phyloP scores from a whole-genome alignment of 2,888 invertebrate genomes.

The Tetragonisca angustula region DNA sequence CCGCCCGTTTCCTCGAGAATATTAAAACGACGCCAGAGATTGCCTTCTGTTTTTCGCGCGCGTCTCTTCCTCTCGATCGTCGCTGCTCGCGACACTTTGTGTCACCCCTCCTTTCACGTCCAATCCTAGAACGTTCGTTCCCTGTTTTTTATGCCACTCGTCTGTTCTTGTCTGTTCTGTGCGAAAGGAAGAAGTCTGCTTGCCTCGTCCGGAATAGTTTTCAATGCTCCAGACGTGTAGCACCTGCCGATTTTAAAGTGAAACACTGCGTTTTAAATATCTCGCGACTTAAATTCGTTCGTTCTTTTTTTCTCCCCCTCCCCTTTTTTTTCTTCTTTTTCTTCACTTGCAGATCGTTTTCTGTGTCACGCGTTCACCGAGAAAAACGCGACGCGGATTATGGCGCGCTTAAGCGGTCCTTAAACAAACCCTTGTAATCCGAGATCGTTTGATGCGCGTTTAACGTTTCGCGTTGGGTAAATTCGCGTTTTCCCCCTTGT shows the following conservation, averaged over 20 bases:
- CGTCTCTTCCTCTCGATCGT: constrained; percentile 15
- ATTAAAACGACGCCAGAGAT: constrained; percentile 26
- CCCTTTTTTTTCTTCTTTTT: neutral
- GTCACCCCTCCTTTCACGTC: neutral
- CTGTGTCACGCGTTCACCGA: neutral
- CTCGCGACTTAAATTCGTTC: neutral
- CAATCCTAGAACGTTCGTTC: constrained; percentile 1
- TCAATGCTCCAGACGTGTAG: no score
- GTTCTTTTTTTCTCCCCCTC: no score
- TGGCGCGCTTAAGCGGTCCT: neutral
- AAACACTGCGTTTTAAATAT: neutral
- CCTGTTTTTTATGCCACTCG: neutral
- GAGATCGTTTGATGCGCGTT: neutral
- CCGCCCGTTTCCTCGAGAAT: neutral
- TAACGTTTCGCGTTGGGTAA: neutral
- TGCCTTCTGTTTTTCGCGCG: neutral
- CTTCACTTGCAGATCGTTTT: neutral
- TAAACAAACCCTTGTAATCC: neutral
- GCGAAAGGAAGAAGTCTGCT: neutral
- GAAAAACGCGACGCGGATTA: neutral
- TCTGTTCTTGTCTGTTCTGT: neutral
- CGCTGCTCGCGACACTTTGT: constrained; percentile 12
- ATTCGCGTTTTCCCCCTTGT: neutral
- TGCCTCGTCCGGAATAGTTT: neutral
- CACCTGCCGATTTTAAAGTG: neutral